A percentile compares a stretch with the other conserved stretches of the same genome.
Conservation (phyloP, 2,888 invertebrate species). For the Pyrochroa serraticornis region DNA sequence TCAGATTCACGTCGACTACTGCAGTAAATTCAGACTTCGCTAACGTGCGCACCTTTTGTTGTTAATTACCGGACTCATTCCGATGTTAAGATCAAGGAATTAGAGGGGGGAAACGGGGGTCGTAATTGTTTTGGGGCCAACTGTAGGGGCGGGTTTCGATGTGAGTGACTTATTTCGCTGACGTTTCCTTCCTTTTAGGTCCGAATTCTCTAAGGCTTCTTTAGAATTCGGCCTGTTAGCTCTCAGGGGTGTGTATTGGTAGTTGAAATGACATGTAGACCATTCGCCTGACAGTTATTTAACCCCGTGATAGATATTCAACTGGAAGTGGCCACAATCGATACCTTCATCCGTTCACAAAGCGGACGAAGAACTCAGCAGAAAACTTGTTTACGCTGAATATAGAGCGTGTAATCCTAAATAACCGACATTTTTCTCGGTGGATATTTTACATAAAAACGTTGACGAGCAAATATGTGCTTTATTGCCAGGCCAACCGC, state of each 20-base stretch:
- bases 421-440: no score
- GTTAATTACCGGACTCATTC: no score
- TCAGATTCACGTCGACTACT: slow-evolving; percentile 5
- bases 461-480: no score
- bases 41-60: no score
- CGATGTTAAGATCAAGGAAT: no score
- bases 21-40: neutral
- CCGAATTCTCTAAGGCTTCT: slow-evolving; percentile 36
- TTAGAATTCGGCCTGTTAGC: slow-evolving; percentile 34
- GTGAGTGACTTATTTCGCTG: slow-evolving; percentile 43
- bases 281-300: slow-evolving; percentile 46
- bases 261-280: slow-evolving; percentile 34
- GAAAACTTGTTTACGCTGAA: no score
- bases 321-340: slow-evolving; percentile 31
- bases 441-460: no score
- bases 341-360: neutral
- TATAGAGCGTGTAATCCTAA: no score
- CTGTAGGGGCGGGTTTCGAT: slow-evolving; percentile 29
- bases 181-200: slow-evolving; percentile 40
- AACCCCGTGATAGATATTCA: slow-evolving; percentile 48
- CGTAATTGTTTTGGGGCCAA: slow-evolving; percentile 5
- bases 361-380: no score
- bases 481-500: no score
- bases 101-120: neutral
- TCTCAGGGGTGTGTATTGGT: slow-evolving; percentile 26